phyloP scores from a whole-genome alignment of 2,888 invertebrate species.

The Seira musarum region DNA sequence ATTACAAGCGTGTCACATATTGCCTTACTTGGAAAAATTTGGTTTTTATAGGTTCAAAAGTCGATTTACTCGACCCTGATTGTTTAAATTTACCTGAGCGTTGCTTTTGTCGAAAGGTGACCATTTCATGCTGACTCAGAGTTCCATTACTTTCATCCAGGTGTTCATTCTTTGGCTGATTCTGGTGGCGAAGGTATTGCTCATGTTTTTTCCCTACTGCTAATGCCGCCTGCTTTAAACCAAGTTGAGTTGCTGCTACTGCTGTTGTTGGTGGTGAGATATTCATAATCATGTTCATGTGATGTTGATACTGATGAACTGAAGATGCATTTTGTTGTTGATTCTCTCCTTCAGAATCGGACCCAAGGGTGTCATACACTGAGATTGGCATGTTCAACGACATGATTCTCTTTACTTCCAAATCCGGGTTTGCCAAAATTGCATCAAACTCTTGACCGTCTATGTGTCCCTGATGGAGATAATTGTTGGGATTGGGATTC shows the following conservation, averaged over 20 bases:
- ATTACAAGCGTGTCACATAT: no score
- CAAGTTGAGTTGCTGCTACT: constrained; percentile 33
- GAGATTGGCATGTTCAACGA: constrained; percentile 93
- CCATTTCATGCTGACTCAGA: constrained; percentile 67
- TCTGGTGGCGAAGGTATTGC: constrained; percentile 47
- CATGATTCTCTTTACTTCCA: constrained; percentile 94
- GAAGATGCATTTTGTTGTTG: constrained; percentile 69
- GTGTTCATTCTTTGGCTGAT: constrained; percentile 46
- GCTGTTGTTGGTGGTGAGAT: constrained; percentile 35
- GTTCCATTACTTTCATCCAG: no score
- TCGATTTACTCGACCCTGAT: no score
- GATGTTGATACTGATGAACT: constrained; percentile 62
- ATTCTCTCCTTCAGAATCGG: constrained; percentile 81
- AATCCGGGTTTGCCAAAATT: constrained; percentile 85
- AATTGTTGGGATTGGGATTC: constrained; percentile 31
- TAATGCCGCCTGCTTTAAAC: constrained; percentile 38
- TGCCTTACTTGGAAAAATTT: constrained; percentile 36
- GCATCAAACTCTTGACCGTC: constrained; percentile 82
- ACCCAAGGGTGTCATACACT: constrained; percentile 79
- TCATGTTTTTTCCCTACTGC: constrained; percentile 41
- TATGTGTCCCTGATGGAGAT: constrained; percentile 45
- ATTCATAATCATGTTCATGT: no score
- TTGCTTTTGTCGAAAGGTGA: no score
- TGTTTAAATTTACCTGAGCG: constrained; percentile 65
- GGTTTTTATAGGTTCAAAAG: no score